Conservation (phyloP, 23 tunicate species). For the Phallusia fumigata region DNA sequence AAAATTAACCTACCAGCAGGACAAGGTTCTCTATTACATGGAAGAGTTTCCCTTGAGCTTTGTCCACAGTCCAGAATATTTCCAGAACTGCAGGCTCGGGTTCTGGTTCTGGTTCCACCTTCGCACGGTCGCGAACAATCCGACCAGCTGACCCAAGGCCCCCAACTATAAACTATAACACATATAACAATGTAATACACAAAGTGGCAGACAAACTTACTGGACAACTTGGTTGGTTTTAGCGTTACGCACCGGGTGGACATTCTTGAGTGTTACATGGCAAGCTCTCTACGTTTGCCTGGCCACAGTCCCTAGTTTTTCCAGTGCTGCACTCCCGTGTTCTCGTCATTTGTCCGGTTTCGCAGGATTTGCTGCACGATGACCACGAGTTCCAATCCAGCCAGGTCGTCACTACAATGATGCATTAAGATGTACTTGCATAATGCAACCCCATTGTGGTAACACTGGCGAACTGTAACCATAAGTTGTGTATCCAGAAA, state of each 20-base stretch:
- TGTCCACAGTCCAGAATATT: background rate
- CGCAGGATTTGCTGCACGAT: background rate
- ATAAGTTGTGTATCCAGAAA: background rate
- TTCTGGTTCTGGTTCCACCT: constrained; percentile 1
- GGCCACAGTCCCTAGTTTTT: background rate
- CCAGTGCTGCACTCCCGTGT: background rate
- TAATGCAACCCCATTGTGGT: no score
- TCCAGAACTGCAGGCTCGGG: background rate
- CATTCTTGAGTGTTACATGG: background rate
- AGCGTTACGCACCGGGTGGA: background rate
- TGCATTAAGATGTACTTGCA: background rate
- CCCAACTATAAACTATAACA: background rate
- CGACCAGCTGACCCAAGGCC: background rate
- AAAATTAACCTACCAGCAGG: background rate
- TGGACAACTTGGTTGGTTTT: no score
- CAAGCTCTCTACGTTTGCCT: background rate
- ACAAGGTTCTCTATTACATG: constrained; percentile 4
- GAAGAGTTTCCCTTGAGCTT: constrained; percentile 3
- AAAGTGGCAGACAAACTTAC: no score
- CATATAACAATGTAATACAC: no score
- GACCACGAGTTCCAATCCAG: background rate
- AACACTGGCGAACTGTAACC: no score
- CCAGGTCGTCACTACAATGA: background rate
- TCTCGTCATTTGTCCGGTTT: background rate
- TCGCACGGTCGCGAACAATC: background rate